phyloP scores from a whole-genome alignment of 92 coral and sea anemone species.

The Meandrina meandrites region DNA sequence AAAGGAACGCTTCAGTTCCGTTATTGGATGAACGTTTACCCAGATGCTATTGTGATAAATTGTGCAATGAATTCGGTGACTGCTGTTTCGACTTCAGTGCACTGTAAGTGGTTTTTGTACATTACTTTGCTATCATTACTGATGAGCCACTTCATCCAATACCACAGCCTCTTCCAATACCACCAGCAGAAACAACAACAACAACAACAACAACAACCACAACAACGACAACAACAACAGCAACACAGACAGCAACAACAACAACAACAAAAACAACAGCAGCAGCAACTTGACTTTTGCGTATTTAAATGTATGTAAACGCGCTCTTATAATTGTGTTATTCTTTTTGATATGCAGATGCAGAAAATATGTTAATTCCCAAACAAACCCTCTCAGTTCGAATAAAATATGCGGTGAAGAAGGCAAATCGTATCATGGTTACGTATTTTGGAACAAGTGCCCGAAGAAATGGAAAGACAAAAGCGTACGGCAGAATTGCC shows the following conservation, averaged over 20 bases:
- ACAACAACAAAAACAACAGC: background rate
- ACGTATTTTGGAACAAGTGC: conserved; percentile 14
- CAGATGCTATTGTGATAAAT: conserved; percentile 45
- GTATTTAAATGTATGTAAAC: background rate
- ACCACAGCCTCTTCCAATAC: too few relatives aligned
- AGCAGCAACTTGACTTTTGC: too few relatives aligned
- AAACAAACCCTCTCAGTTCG: background rate
- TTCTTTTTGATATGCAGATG: background rate
- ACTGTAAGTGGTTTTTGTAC: conserved; percentile 21
- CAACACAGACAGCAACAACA: too few relatives aligned
- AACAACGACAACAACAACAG: background rate
- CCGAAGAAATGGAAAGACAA: conserved; percentile 22
- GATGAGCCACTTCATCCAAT: too few relatives aligned
- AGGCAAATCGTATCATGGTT: background rate
- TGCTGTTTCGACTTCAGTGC: conserved; percentile 49
- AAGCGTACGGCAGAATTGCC: conserved; percentile 3
- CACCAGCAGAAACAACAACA: too few relatives aligned
- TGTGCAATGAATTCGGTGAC: conserved; percentile 37
- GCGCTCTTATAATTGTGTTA: background rate
- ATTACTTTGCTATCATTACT: too few relatives aligned
- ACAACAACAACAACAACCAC: too few relatives aligned
- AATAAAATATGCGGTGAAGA: background rate
- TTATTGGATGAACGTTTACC: background rate
- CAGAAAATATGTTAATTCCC: background rate
- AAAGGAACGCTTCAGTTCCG: conserved; percentile 3